A percentile compares a stretch with the other conserved stretches of the same genome.
Evolutionary conservation across 2,113 vertebrate genomes (phyloP).

Genomic region (Thinocorus orbignyianus): DNA sequence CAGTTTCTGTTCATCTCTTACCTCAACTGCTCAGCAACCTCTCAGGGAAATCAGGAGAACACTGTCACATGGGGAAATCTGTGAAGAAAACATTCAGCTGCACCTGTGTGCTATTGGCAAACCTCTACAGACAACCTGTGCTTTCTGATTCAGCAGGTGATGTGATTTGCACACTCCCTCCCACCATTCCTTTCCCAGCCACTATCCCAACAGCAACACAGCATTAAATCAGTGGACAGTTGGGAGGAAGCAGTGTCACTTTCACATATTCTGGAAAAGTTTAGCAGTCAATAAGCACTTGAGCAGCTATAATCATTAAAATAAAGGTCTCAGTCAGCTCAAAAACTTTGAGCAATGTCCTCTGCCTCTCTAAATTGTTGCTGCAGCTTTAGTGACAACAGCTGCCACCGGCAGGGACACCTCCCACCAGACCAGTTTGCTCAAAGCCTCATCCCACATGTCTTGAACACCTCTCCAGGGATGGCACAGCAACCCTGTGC

Average conservation of each 20-base stretch:
- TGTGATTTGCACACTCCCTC: neutral
- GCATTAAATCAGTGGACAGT: neutral
- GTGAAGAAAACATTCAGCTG: no score
- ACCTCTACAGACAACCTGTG: no score
- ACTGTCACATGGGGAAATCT: no score
- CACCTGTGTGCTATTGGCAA: no score
- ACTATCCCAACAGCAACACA: neutral
- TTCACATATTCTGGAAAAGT: neutral
- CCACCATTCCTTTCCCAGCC: neutral
- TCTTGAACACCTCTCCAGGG: neutral
- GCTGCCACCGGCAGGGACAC: neutral
- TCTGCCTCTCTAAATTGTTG: neutral
- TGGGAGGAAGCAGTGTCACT: neutral
- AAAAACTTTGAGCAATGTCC: neutral
- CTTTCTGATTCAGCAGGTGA: neutral
- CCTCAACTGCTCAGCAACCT: no score
- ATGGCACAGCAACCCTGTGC: neutral
- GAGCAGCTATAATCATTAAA: neutral
- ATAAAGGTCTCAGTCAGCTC: neutral
- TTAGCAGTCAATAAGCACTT: neutral
- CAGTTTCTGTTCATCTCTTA: no score
- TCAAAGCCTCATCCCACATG: neutral
- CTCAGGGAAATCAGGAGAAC: no score
- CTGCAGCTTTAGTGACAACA: neutral
- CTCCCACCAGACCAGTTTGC: neutral